Percentiles rank a stretch among this genome's conserved stretches.
These are phyloP conservation scores for Corydoras maculifer DNA, from an alignment of 2,113 vertebrate species.

Conservation along the genomic window DNA sequence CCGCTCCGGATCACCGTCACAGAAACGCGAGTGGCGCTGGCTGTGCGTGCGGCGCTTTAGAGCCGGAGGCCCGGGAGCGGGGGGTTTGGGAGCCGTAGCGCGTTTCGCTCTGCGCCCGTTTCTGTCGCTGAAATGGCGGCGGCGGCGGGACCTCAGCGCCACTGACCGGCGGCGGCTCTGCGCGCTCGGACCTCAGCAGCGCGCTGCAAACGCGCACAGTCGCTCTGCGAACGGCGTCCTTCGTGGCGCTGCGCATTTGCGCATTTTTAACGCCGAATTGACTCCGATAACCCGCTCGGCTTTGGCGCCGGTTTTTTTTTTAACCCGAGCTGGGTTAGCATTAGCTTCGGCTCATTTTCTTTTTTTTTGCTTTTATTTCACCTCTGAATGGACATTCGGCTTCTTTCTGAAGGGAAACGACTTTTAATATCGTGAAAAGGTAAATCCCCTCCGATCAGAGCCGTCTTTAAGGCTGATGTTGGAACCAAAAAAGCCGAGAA, in stretches of 20 bases:
- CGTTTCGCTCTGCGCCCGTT: constrained; percentile 16
- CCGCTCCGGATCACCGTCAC: not conserved
- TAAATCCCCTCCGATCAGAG: not conserved
- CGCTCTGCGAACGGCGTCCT: not conserved
- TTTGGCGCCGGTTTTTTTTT: no score
- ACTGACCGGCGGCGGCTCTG: constrained; percentile 24
- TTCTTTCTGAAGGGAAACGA: not conserved
- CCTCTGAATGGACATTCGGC: not conserved
- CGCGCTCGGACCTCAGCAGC: no score
- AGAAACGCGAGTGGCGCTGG: constrained; percentile 12
- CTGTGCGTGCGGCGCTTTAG: not conserved
- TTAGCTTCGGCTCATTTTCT: not conserved
- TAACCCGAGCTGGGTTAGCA: not conserved
- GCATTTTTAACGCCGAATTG: not conserved
- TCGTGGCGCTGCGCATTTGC: not conserved
- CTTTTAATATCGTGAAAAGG: not conserved
- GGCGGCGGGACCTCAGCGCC: constrained; percentile 26
- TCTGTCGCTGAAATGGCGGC: constrained; percentile 59
- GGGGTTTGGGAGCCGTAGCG: no score
- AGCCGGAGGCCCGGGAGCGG: no score
- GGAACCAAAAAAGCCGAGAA: no score
- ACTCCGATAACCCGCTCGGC: no score
- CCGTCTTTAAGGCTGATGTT: not conserved
- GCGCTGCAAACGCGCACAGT: not conserved
- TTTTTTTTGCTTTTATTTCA: constrained; percentile 24